A percentile compares a stretch with the other conserved stretches of the same genome.
Conservation (phyloP, 1,140 invertebrate genomes). For the Branchinecta lynchi region DNA sequence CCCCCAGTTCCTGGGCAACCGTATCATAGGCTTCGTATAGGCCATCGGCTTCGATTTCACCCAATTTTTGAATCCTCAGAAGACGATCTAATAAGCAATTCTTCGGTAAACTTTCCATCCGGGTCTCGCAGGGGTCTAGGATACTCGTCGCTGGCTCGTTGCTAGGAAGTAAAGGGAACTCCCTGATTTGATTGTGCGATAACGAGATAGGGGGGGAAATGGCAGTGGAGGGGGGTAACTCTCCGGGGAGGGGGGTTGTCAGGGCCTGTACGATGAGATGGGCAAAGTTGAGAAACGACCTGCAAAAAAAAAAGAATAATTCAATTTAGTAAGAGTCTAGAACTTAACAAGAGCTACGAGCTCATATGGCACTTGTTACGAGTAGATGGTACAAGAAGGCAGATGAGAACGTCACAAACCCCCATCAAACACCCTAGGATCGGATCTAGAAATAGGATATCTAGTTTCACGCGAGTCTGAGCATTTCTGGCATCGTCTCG, state of each 20-base stretch:
- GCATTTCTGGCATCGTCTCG: too few species aligned
- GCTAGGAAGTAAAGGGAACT: not conserved
- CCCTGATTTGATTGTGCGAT: not conserved
- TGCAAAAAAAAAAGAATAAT: slow-evolving; percentile 21
- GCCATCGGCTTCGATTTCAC: slow-evolving; percentile 23
- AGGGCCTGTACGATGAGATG: slow-evolving; percentile 31
- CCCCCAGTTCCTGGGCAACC: not conserved
- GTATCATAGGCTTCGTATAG: slow-evolving; percentile 28
- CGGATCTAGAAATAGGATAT: too few species aligned
- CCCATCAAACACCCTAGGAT: too few species aligned
- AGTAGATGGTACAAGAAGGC: too few species aligned
- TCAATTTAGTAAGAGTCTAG: not conserved
- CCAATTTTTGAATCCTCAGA: slow-evolving; percentile 28
- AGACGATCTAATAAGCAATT: slow-evolving; percentile 29
- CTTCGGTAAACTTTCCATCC: slow-evolving; percentile 24
- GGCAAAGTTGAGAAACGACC: slow-evolving; percentile 27
- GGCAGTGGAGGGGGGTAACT: not conserved
- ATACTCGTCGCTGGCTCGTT: not conserved
- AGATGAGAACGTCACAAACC: too few species aligned
- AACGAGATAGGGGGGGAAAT: not conserved
- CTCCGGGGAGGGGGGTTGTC: slow-evolving; percentile 14
- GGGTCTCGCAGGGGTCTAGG: slow-evolving; percentile 11
- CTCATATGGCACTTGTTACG: too few species aligned
- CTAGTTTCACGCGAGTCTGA: too few species aligned
- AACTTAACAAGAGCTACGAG: too few species aligned